phyloP scores from a whole-genome alignment of 2,888 invertebrate species.

The Acrocera orbiculus region DNA sequence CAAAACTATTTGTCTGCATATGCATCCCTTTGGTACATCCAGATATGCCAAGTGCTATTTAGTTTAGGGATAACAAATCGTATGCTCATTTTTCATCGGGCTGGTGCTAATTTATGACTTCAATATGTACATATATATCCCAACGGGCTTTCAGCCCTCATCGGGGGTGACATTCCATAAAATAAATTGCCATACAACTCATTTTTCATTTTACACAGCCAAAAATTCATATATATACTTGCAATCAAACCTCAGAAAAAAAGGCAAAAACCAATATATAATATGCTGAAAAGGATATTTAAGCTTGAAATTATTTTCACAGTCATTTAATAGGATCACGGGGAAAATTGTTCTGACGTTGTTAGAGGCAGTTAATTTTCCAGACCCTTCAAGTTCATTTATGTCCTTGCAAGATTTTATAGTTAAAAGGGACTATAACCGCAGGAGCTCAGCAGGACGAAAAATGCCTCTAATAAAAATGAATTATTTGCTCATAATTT shows the following conservation, averaged over 20 bases:
- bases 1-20: too few species aligned
- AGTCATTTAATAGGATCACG: slow-evolving; percentile 16
- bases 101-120: slow-evolving; percentile 8
- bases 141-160: slow-evolving; percentile 7
- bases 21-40: too few species aligned
- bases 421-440: too few species aligned
- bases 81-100: slow-evolving; percentile 8
- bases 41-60: too few species aligned
- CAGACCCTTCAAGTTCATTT: too few species aligned
- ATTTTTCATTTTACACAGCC: slow-evolving; percentile 8
- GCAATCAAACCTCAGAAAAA: slow-evolving; percentile 8
- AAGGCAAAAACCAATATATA: slow-evolving; percentile 14
- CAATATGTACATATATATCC: too few species aligned
- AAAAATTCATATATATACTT: slow-evolving; percentile 2
- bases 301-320: slow-evolving; percentile 15
- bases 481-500: too few species aligned
- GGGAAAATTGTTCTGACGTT: slow-evolving; percentile 11
- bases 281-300: slow-evolving; percentile 15
- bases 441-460: too few species aligned
- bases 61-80: too few species aligned
- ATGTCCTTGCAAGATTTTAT: too few species aligned
- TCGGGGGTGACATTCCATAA: slow-evolving; percentile 9
- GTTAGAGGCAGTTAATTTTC: too few species aligned
- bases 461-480: too few species aligned
- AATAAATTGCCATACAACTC: slow-evolving; percentile 12